These are phyloP conservation scores for Miichthys miiuy DNA, from an alignment of 2,797 vertebrate species.

Conservation along the genomic window DNA sequence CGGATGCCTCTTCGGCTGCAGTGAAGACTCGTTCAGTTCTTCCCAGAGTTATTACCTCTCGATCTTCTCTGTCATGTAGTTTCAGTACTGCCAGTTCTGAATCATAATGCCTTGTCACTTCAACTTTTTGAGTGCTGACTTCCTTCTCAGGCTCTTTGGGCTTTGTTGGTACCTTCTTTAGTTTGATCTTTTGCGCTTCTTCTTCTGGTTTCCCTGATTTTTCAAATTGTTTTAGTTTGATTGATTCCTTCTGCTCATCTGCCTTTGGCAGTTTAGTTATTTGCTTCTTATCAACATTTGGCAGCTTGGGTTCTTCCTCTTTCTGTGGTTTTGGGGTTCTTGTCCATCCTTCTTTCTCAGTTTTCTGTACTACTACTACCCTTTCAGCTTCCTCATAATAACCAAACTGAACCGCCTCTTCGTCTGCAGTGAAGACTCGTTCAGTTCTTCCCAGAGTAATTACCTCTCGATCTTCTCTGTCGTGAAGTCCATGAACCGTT, in stretches of 20 bases:
- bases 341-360: constrained; percentile 53
- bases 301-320: constrained; percentile 42
- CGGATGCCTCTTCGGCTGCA: constrained; percentile 33
- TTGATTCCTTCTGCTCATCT: constrained; percentile 60
- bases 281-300: constrained; percentile 61
- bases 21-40: constrained; percentile 52
- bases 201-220: constrained; percentile 57
- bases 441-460: constrained; percentile 64
- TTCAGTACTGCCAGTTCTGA: constrained; percentile 55
- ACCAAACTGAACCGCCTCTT: constrained; percentile 43
- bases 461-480: constrained; percentile 70
- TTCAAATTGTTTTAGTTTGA: constrained; percentile 66
- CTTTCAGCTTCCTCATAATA: constrained; percentile 56
- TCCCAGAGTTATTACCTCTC: constrained; percentile 29
- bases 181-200: constrained; percentile 63
- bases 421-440: constrained; percentile 65
- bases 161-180: constrained; percentile 74
- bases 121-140: constrained; percentile 44
- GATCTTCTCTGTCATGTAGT: constrained; percentile 58
- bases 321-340: constrained; percentile 52
- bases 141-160: constrained; percentile 64
- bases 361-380: constrained; percentile 37
- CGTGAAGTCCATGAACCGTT: constrained; percentile 57
- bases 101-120: constrained; percentile 63
- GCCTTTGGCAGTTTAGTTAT: constrained; percentile 59